Percentiles rank a stretch among this genome's conserved stretches.
These are phyloP conservation scores for Chloebia gouldiae DNA, from an alignment of 2,113 vertebrate species.

Conservation along the genomic window DNA sequence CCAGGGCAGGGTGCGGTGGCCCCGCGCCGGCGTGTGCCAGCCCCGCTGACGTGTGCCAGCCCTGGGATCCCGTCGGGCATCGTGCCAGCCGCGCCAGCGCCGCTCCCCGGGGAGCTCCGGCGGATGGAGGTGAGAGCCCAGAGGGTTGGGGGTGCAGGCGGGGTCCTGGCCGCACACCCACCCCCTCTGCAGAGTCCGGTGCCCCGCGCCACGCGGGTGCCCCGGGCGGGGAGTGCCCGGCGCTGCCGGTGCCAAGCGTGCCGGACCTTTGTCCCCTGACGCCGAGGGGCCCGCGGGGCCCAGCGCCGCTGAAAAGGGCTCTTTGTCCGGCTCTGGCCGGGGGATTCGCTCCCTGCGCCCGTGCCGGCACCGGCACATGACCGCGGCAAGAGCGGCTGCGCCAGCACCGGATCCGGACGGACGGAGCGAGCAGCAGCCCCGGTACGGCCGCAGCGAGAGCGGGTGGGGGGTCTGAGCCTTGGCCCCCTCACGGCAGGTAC, in stretches of 20 bases:
- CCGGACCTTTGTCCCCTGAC: constrained; percentile 16
- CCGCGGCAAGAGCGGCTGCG: background rate
- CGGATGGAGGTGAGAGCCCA: background rate
- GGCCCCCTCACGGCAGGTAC: background rate
- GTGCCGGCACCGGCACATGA: background rate
- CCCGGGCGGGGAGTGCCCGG: background rate
- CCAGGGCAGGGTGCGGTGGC: background rate
- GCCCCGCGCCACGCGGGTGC: background rate
- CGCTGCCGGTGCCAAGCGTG: background rate
- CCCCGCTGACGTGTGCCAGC: background rate
- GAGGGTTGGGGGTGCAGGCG: background rate
- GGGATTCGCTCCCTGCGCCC: background rate
- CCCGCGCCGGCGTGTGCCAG: background rate
- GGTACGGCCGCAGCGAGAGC: background rate
- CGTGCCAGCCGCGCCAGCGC: background rate
- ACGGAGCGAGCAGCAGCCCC: background rate
- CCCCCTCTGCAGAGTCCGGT: background rate
- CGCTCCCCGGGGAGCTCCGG: background rate
- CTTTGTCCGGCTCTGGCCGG: background rate
- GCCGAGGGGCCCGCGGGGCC: background rate
- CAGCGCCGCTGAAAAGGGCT: background rate
- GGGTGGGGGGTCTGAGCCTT: background rate
- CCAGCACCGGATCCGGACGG: background rate
- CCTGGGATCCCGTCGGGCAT: background rate
- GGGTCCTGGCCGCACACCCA: background rate